Base-by-base conservation (phyloP, 2,797 vertebrate genomes). In the Mus spretus region DNA sequence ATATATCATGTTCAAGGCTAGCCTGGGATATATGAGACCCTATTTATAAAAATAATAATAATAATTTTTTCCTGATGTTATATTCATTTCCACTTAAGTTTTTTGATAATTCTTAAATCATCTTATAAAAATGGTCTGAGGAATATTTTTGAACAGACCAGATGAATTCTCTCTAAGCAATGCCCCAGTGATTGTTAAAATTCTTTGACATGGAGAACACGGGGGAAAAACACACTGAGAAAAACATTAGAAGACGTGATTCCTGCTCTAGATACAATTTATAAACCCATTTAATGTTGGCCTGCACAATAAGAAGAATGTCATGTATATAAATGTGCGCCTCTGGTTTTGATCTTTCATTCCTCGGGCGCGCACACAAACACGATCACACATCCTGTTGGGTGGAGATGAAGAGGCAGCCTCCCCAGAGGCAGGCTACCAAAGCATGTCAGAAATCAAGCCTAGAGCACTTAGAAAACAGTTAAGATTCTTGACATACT, bases 401-500 rank as follows among this genome's bases (percentile, higher is more conserved):
- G 22, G 59, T 34, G 50, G 40, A 20, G 24, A 26, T 57, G 13
- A 13, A 65, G n/a, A 65, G 67, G 37, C 55, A 55, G 40, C 63
- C 72, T 65, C 75, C 61, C 44, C 31, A 40, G 55, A 90, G 82
- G 53, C 77, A 53, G 2, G 17, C 59, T 22, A 13, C 59, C 86
- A 34, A 61, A 83, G 72, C 61, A 47, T 74, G 6, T 3, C 78
- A 0, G 47, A 70, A 47, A 50, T 17, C 72, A 91, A 92, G 94
- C 88, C 94, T 22, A 81, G 14, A 89, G 94, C 75, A 17, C 90
- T 86, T 3, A 72, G 53, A 82, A 88, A 83, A 59, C 97, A 94
- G 97, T 72, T 57, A 34, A 44, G 80, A 93, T 96, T 93, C 97
- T 97, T 94, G 97, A 98, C 99, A 3, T 99, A 99, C 99, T 99